These are phyloP conservation scores for Spilarctia lutea DNA, from an alignment of 2,888 invertebrate species.

Conservation along the genomic window DNA sequence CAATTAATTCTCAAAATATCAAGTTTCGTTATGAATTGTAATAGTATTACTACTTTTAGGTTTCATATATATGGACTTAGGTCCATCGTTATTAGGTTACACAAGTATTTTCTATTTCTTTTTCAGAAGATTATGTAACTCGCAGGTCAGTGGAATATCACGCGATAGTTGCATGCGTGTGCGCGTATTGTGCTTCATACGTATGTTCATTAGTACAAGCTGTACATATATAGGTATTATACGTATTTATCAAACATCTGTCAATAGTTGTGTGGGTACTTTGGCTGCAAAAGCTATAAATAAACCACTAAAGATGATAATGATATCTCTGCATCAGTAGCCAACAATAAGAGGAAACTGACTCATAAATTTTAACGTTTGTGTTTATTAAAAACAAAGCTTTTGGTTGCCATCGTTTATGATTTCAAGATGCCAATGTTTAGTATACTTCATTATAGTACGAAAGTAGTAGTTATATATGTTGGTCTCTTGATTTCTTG, in stretches of 20 bases:
- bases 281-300: slow-evolving; percentile 7
- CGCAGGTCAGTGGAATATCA: background rate
- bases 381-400: background rate
- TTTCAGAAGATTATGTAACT: background rate
- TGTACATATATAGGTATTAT: background rate
- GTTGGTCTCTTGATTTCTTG: too few species aligned
- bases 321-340: background rate
- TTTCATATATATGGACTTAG: too few species aligned
- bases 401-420: background rate
- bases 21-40: too few species aligned
- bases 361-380: slow-evolving; percentile 1
- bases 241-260: background rate
- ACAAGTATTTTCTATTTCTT: too few species aligned
- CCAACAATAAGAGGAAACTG: slow-evolving; percentile 1
- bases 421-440: slow-evolving; percentile 1
- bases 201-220: background rate
- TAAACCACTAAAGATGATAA: slow-evolving; percentile 1
- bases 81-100: too few species aligned
- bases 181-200: background rate
- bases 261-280: background rate
- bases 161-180: background rate
- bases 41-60: too few species aligned
- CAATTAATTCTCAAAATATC: background rate
- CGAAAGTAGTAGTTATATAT: too few species aligned
- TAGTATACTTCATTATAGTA: too few species aligned